phyloP scores from a whole-genome alignment of 92 coral and sea anemone genomes.

The Phenganax marumi region DNA sequence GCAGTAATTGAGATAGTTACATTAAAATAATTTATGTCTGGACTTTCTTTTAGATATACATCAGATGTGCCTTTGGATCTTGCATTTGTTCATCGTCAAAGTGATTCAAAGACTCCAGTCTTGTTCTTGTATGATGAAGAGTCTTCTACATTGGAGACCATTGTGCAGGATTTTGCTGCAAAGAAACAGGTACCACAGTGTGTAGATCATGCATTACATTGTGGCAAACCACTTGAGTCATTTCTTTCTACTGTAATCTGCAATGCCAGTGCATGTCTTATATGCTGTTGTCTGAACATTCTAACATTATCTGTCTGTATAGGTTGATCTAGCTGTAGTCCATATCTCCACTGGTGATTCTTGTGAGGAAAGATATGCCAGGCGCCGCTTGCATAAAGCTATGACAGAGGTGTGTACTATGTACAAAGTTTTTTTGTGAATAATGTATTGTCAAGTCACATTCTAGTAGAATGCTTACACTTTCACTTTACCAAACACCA shows the following conservation, averaged over 20 bases:
- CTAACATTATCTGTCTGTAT: neutral
- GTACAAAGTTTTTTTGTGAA: neutral
- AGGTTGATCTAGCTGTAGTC: slow-evolving; percentile 88
- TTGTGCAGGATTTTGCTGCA: slow-evolving; percentile 77
- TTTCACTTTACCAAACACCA: too few species aligned
- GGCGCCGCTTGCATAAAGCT: slow-evolving; percentile 86
- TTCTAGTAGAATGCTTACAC: too few species aligned
- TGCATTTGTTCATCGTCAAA: slow-evolving; percentile 90
- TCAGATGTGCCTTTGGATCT: slow-evolving; percentile 88
- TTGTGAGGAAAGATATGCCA: slow-evolving; percentile 83
- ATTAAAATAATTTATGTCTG: neutral
- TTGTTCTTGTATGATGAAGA: slow-evolving; percentile 83
- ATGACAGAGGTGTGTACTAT: slow-evolving; percentile 73
- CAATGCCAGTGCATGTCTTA: neutral
- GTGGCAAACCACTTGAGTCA: neutral
- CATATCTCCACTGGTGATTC: slow-evolving; percentile 73
- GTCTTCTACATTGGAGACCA: slow-evolving; percentile 83
- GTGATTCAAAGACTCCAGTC: slow-evolving; percentile 87
- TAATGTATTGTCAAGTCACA: neutral
- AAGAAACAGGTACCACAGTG: slow-evolving; percentile 74
- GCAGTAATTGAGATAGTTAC: neutral
- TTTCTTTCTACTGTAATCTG: neutral
- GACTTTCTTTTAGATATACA: slow-evolving; percentile 60
- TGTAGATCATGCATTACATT: neutral
- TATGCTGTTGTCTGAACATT: neutral